These are phyloP conservation scores for Petrophora chlorosata DNA, from an alignment of 2,888 invertebrate species.

Conservation along the genomic window DNA sequence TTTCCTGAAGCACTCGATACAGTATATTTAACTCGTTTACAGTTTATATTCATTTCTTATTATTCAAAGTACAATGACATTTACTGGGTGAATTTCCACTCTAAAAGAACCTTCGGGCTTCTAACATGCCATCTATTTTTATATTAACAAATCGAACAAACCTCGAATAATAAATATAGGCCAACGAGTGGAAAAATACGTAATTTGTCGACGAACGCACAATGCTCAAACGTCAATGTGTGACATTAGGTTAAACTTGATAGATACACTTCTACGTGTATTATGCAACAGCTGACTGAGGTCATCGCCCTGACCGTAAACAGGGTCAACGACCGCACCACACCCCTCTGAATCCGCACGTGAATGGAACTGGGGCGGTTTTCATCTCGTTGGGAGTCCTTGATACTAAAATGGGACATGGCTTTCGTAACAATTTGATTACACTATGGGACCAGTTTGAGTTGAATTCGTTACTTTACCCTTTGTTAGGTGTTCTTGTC, in stretches of 20 bases:
- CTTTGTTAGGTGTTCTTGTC: neutral
- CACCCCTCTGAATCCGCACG: conserved; percentile 48
- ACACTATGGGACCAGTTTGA: neutral
- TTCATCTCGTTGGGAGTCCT: conserved; percentile 31
- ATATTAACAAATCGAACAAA: neutral
- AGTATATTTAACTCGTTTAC: too few species aligned
- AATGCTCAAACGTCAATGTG: conserved; percentile 13
- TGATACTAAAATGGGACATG: conserved; percentile 16
- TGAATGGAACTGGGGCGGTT: conserved; percentile 46
- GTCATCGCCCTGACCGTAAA: conserved; percentile 55
- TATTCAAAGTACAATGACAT: too few species aligned
- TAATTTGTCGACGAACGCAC: conserved; percentile 34
- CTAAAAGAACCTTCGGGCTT: too few species aligned
- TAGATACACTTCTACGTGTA: conserved; percentile 41
- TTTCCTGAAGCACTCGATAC: too few species aligned
- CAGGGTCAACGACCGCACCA: conserved; percentile 54
- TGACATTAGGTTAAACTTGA: conserved; percentile 51
- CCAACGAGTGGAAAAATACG: conserved; percentile 47
- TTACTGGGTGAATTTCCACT: too few species aligned
- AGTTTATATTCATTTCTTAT: too few species aligned
- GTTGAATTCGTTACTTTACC: neutral
- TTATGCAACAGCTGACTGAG: conserved; percentile 46
- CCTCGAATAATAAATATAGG: conserved; percentile 24
- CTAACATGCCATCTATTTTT: neutral
- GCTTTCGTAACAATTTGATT: conserved; percentile 2